These are phyloP conservation scores for Malurus leucopterus DNA, from an alignment of 2,797 vertebrate genomes.

Conservation along the genomic window DNA sequence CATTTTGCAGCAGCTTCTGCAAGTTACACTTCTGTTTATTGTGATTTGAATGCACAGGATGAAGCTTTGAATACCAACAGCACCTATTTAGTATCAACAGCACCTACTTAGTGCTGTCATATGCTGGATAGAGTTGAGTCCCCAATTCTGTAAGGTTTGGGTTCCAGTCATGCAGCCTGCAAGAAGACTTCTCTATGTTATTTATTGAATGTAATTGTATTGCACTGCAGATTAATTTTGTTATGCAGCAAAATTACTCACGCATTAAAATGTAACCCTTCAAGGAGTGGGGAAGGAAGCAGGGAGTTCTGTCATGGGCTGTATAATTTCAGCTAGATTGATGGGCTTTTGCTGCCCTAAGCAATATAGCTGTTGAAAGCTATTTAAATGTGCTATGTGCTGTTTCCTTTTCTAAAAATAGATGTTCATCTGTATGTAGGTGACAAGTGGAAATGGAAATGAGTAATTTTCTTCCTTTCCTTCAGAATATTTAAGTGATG, in stretches of 20 bases:
- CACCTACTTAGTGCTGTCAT: background rate
- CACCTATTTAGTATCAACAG: background rate
- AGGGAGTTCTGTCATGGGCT: conserved; percentile 2
- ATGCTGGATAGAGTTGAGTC: background rate
- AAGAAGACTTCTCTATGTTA: background rate
- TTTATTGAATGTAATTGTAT: background rate
- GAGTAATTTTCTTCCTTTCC: conserved; percentile 27
- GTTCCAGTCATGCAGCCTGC: background rate
- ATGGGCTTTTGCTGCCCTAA: conserved; percentile 25
- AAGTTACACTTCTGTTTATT: background rate
- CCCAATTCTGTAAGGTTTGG: background rate
- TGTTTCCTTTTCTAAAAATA: conserved; percentile 57
- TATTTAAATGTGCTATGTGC: conserved; percentile 22
- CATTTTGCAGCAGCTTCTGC: background rate
- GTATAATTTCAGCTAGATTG: conserved; percentile 26
- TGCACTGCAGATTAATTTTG: background rate
- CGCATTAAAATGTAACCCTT: background rate
- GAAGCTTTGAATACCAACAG: background rate
- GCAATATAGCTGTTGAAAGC: conserved; percentile 29
- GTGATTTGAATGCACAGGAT: background rate
- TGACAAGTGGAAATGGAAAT: conserved; percentile 58
- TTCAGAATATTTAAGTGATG: conserved; percentile 1
- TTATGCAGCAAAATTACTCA: background rate
- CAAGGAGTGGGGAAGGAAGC: background rate
- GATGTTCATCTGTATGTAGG: conserved; percentile 11